Conservation (phyloP, 2,797 vertebrate genomes). For the Delichon dasypus region DNA sequence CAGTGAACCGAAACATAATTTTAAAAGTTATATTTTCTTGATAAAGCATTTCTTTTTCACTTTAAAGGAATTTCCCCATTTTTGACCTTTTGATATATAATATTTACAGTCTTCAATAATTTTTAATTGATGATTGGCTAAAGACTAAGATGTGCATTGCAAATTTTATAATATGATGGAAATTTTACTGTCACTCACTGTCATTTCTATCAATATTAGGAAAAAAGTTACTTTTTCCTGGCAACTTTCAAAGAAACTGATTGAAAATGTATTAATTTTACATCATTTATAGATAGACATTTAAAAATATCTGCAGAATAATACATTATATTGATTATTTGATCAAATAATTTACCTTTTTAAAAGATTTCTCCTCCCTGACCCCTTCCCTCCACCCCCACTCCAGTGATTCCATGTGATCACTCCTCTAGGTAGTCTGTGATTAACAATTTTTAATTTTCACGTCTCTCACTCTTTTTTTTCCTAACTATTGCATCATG, state of each 20-base stretch:
- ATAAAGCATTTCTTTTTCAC: neutral
- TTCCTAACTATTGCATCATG: too few species aligned
- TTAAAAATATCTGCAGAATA: neutral
- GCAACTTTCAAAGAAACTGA: neutral
- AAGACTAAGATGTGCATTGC: neutral
- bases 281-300: neutral
- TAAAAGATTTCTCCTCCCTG: neutral
- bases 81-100: neutral
- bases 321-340: neutral
- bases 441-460: neutral
- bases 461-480: neutral
- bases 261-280: neutral
- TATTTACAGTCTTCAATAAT: neutral
- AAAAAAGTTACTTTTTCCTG: neutral
- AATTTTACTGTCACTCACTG: neutral
- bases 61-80: neutral
- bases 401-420: fast-evolving
- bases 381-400: fast-evolving
- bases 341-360: neutral
- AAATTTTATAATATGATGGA: neutral
- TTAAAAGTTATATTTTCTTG: neutral
- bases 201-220: neutral
- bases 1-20: neutral
- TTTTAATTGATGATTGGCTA: neutral
- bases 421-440: neutral